Base-by-base conservation (phyloP, 2,113 vertebrate genomes). In the Gymnorhina tibicen region DNA sequence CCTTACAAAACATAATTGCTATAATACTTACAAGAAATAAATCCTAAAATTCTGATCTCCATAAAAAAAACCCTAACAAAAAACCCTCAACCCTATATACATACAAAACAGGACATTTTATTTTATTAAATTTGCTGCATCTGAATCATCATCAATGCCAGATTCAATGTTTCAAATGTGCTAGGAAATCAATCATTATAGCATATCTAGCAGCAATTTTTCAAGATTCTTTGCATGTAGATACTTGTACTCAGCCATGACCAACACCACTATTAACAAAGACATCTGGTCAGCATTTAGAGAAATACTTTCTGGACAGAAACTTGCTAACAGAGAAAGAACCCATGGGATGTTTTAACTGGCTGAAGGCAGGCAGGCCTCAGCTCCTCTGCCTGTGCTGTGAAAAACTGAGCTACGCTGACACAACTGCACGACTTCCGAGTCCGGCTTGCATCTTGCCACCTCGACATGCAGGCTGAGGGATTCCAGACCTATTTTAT, bases 391-490 rank as follows among this genome's bases (percentile, higher is more conserved):
- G 41, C 26, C 50, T 19, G 9, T 33, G 59, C 60, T 58, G 41
- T 17, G 10, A 28, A 80, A 63, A 17, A 21, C 4, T 3, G 9
- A 91, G 59, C 37, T 22, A 20, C 0, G 0, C 55, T 6, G 26
- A 85, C 42, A 74, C 46, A 53, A 18, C 32, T 11, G 19, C 72
- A n/a, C 0, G 0, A 49, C 22, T 42, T 41, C 55, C 3, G 2
- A 15, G 44, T 12, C 53, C 18, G 6, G 16, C 12, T 44, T 15
- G 1, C 16, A 28, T 28, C 68, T 11, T 32, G 46, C 18, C 73
- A 59, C 9, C 28, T 33, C 3, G 0, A 33, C 64, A 46, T 3
- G 12, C 5, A 75, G 24, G 32, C 10, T 60, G 32, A n/a, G 22
- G 12, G 35, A 58, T 20, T 86, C 7, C 77, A 67, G 17, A 27